Base-by-base conservation (phyloP, 2,888 invertebrate species). In the Blomia tropicalis region DNA sequence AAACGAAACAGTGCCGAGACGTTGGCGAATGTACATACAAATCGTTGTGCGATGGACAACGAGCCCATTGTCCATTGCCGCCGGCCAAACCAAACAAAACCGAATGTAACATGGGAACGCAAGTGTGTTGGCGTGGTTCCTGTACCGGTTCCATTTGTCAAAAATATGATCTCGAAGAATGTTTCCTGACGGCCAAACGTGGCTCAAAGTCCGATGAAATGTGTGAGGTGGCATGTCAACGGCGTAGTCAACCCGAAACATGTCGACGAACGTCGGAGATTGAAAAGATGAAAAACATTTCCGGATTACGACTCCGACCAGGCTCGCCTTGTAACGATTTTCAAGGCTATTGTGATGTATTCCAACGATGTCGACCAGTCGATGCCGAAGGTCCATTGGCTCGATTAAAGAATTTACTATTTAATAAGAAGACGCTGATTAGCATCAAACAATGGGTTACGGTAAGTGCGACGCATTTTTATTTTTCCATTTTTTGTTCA, bases 251-350 rank as follows among this genome's bases (percentile, higher is more conserved):
- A 53, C 67, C 69, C 14, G 66, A 79, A 69, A 81, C 84, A 4
- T 90, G 90, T 71, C 79, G 83, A 66, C 88, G 89, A 72, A 91
- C 90, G 2, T 87, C 87, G 56, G 88, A 89, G 73, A 87, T 90
- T 47, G 66, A 64, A 11, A 53, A 65, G n/a, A 68, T 71, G 65
- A 66, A 65, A 30, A 68, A 69, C 58, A 68, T 69, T n/a, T 69
- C 69, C 27, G 75, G 75, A 19, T 71, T 76, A 19, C 70, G 73
- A 54, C 68, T 95, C 66, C 79, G 91, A 59, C 93, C 93, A 4
- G 95, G 98, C 25, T 91, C 95, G 58, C 96, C 98, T 0, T 98
- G 98, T 75, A 93, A 98, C 76, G 93, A 98, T 76, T 98, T 92
- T 79, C 76, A 87, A 82, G 96, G 98, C 60, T 99, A 98, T 77